phyloP scores from a whole-genome alignment of 2,113 vertebrate species.

The Oreochromis aureus region DNA sequence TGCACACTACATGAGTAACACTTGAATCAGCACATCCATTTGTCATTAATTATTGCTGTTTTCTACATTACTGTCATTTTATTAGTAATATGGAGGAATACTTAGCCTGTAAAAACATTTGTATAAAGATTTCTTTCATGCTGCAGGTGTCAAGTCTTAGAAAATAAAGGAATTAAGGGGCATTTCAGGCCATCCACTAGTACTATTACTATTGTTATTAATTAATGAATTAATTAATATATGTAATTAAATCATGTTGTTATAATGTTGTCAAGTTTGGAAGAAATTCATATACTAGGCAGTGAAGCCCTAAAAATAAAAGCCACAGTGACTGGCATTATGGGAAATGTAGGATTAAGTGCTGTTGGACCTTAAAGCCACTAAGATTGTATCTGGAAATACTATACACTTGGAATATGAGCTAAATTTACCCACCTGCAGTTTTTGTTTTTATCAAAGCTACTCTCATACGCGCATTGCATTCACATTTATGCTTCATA shows the following conservation, averaged over 20 bases:
- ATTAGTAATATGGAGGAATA: not conserved
- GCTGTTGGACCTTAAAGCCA: not conserved
- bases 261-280: not conserved
- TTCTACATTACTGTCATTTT: not conserved
- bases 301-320: not conserved
- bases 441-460: not conserved
- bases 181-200: not conserved
- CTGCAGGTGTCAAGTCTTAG: not conserved
- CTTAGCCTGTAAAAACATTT: not conserved
- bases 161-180: not conserved
- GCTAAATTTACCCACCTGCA: not conserved
- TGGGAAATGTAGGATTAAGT: not conserved
- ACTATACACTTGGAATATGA: not conserved
- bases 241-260: not conserved
- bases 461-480: not conserved
- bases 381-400: not conserved
- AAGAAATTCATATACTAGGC: not conserved
- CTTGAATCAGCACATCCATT: not conserved
- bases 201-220: not conserved
- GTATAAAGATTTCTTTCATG: not conserved
- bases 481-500: not conserved
- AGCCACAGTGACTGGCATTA: not conserved
- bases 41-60: not conserved
- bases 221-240: not conserved
- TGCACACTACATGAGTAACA: not conserved